Evolutionary conservation across 2,888 invertebrate genomes (phyloP).

Genomic region (Pharmacophagus antenor): DNA sequence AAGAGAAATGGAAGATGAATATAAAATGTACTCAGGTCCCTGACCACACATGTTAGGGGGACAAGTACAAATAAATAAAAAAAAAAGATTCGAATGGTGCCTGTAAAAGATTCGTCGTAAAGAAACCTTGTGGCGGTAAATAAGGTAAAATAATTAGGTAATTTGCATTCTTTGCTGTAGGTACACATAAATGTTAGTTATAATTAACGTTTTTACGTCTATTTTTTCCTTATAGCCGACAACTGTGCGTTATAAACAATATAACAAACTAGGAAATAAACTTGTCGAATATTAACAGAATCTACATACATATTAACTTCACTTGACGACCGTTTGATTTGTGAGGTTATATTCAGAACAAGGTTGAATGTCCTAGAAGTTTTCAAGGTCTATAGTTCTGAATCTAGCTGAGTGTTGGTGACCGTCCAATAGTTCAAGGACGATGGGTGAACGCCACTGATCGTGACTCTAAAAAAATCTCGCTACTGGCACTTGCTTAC

Average conservation of each 20-base stretch:
- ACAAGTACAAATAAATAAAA: too few species aligned
- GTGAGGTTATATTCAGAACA: conserved; percentile 40
- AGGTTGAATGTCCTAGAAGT: conserved; percentile 70
- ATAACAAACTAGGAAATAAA: conserved; percentile 12
- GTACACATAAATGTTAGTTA: conserved; percentile 16
- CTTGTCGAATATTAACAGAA: background rate
- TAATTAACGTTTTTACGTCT: conserved; percentile 23
- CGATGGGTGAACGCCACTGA: conserved; percentile 75
- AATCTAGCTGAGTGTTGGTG: conserved; percentile 69
- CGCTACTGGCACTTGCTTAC: conserved; percentile 62
- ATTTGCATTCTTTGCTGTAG: conserved; percentile 22
- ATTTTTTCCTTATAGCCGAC: conserved; percentile 22
- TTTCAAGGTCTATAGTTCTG: conserved; percentile 67
- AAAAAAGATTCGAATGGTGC: background rate
- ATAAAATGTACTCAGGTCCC: too few species aligned
- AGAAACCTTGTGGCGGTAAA: conserved; percentile 14
- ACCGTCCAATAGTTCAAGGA: conserved; percentile 73
- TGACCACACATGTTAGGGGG: too few species aligned
- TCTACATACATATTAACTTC: conserved; percentile 1
- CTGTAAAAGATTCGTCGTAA: conserved; percentile 13
- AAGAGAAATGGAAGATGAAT: too few species aligned
- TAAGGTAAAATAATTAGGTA: conserved; percentile 25
- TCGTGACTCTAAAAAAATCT: conserved; percentile 73
- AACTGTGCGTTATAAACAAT: conserved; percentile 6
- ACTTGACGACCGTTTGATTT: conserved; percentile 25